phyloP scores from a whole-genome alignment of 2,113 vertebrate species.

The cattle (Bos taurus) region DNA sequence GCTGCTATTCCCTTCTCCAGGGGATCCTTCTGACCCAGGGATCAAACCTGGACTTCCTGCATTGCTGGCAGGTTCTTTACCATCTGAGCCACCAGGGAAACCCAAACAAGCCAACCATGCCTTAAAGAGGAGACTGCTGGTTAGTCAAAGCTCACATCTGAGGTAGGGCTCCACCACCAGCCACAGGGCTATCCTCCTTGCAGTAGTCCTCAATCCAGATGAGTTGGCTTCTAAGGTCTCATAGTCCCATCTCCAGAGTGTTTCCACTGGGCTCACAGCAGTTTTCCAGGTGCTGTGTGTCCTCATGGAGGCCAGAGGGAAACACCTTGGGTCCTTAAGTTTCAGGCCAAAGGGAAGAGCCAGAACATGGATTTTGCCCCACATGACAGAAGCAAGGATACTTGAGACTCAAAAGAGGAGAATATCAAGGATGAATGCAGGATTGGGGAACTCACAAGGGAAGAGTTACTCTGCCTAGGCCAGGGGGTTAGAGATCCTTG shows the following conservation, averaged over 20 bases:
- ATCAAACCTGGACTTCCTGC: background rate
- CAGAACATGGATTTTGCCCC: background rate
- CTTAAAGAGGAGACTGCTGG: background rate
- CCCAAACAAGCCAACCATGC: background rate
- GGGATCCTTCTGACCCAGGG: background rate
- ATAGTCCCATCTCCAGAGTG: background rate
- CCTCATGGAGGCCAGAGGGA: background rate
- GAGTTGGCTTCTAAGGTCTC: background rate
- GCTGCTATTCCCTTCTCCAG: background rate
- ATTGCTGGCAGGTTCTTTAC: background rate
- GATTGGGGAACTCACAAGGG: background rate
- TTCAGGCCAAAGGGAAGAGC: constrained; percentile 1
- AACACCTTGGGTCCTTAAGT: background rate
- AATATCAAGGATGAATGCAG: background rate
- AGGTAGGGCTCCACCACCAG: background rate
- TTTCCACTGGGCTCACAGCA: background rate
- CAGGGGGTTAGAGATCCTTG: background rate
- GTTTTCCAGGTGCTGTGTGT: background rate
- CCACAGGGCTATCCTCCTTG: background rate
- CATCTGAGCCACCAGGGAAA: background rate
- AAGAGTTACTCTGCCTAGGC: background rate
- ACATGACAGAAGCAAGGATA: background rate
- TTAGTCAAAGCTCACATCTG: background rate
- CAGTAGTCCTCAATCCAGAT: background rate
- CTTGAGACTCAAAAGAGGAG: background rate